Conservation (phyloP, 2,888 invertebrate species). For the Eupsilia transversa region DNA sequence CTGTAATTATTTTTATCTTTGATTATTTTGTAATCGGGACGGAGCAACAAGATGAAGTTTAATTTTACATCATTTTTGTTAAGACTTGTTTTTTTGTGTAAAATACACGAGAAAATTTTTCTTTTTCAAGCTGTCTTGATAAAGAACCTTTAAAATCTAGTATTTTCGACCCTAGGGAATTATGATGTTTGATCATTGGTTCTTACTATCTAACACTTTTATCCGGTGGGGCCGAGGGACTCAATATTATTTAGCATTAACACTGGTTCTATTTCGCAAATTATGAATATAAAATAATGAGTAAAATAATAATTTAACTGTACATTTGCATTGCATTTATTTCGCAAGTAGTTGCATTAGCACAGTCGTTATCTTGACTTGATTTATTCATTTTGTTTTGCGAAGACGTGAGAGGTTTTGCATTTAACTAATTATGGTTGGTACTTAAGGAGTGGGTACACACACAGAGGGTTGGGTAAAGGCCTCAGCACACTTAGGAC, state of each 20-base stretch:
- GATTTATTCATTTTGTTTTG: slow-evolving; percentile 61
- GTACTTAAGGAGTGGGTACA: background rate
- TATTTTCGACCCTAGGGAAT: no score
- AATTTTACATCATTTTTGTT: no score
- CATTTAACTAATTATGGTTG: slow-evolving; percentile 38
- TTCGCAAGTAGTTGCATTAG: slow-evolving; percentile 54
- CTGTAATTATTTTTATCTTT: background rate
- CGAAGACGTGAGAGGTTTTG: slow-evolving; percentile 59
- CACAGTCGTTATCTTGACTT: slow-evolving; percentile 54
- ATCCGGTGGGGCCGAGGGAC: background rate
- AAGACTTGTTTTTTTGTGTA: no score
- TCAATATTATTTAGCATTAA: background rate
- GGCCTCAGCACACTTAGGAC: no score
- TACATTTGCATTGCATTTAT: slow-evolving; percentile 57
- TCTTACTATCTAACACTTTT: background rate
- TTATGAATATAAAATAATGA: slow-evolving; percentile 31
- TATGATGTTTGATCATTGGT: no score
- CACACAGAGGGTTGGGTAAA: background rate
- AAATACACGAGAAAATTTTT: no score
- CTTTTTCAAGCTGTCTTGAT: no score
- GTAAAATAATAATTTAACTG: slow-evolving; percentile 19
- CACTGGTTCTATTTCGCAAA: slow-evolving; percentile 24
- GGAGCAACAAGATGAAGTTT: no score
- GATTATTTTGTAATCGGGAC: no score
- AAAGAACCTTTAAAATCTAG: no score